These are phyloP conservation scores for Arrhopalites spinosus DNA, from an alignment of 2,888 invertebrate species.

Conservation along the genomic window DNA sequence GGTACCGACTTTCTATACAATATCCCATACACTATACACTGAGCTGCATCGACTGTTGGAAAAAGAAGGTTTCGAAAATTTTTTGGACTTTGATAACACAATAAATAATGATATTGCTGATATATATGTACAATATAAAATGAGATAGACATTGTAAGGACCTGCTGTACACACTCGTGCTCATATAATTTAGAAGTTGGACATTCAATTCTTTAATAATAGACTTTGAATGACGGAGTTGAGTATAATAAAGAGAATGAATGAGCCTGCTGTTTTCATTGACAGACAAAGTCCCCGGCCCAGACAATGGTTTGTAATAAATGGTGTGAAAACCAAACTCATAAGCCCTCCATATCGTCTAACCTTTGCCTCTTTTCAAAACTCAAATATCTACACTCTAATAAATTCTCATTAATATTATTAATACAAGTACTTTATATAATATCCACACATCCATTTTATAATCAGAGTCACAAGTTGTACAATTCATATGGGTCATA, in stretches of 20 bases:
- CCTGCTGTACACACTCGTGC: conserved; percentile 1
- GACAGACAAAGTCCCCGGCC: conserved; percentile 40
- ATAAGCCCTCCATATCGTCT: conserved; percentile 28
- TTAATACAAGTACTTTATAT: too few species aligned
- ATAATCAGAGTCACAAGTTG: too few species aligned
- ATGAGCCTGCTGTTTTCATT: conserved; percentile 43
- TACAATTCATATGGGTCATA: too few species aligned
- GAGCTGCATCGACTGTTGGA: too few species aligned
- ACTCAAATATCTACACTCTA: not conserved
- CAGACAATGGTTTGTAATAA: conserved; percentile 43
- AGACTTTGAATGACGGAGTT: conserved; percentile 18
- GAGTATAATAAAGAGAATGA: conserved; percentile 28
- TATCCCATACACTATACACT: too few species aligned
- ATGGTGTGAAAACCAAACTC: conserved; percentile 45
- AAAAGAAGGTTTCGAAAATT: not conserved
- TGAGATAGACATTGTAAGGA: not conserved
- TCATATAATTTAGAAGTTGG: conserved; percentile 10
- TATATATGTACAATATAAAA: not conserved
- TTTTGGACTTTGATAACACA: conserved; percentile 11
- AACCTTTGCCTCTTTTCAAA: conserved; percentile 18
- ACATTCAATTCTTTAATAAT: conserved; percentile 28
- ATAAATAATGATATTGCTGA: not conserved
- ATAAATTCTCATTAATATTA: too few species aligned
- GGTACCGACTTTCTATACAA: too few species aligned
- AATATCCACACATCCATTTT: too few species aligned